Evolutionary conservation across 2,888 invertebrate species (phyloP).

Genomic region (Drosophila hamatofila): DNA sequence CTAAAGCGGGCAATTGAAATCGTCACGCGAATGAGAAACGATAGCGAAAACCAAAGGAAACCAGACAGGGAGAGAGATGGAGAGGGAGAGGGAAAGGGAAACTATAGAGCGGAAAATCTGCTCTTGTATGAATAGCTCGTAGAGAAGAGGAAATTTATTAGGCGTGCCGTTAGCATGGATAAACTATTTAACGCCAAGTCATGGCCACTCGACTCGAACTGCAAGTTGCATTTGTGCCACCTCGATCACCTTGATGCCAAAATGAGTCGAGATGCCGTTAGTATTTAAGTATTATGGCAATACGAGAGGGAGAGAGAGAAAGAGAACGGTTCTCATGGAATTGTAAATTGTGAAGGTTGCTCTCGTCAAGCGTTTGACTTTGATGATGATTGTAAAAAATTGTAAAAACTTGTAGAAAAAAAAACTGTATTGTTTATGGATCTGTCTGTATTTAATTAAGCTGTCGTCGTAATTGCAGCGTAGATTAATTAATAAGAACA

Average conservation of each 20-base stretch:
- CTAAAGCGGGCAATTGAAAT: conserved; percentile 48
- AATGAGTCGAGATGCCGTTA: conserved; percentile 22
- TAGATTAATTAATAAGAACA: conserved; percentile 8
- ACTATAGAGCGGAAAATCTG: conserved; percentile 17
- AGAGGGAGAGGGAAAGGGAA: neutral
- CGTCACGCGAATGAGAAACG: conserved; percentile 52
- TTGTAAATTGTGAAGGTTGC: conserved; percentile 37
- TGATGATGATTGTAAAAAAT: conserved; percentile 18
- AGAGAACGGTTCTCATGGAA: neutral
- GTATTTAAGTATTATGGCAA: neutral
- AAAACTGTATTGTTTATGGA: conserved; percentile 20
- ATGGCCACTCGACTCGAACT: conserved; percentile 13
- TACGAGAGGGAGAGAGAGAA: neutral
- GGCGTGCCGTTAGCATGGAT: neutral
- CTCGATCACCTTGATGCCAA: conserved; percentile 48
- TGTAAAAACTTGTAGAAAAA: no score
- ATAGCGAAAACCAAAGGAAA: neutral
- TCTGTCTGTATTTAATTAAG: conserved; percentile 35
- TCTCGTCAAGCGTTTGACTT: conserved; percentile 12
- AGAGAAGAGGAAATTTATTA: neutral
- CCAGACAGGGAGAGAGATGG: neutral
- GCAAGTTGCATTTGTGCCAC: conserved; percentile 17
- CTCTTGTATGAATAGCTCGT: neutral
- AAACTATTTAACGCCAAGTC: neutral
- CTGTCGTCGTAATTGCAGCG: conserved; percentile 34